phyloP scores from a whole-genome alignment of 2,888 invertebrate genomes.

The Amblyjoppa proteus region DNA sequence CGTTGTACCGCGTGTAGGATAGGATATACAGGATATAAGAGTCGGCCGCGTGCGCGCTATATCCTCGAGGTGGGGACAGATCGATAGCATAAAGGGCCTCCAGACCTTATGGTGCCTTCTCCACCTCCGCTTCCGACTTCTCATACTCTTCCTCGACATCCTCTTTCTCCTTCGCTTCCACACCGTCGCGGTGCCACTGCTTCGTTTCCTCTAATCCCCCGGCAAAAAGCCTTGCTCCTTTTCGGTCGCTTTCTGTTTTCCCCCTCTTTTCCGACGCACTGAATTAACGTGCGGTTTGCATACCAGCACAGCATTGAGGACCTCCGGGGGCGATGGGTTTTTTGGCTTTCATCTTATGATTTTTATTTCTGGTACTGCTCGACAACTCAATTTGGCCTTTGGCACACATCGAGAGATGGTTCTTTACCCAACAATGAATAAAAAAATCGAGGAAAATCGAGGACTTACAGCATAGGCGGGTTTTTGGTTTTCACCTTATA shows the following conservation, averaged over 20 bases:
- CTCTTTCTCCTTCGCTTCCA: constrained; percentile 50
- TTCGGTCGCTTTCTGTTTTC: constrained; percentile 19
- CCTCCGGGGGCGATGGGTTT: not conserved
- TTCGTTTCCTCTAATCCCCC: constrained; percentile 49
- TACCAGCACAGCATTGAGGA: constrained; percentile 46
- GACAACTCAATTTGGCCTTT: not conserved
- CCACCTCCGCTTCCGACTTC: constrained; percentile 73
- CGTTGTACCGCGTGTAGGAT: constrained; percentile 43
- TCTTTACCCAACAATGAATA: not conserved
- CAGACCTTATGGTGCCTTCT: constrained; percentile 82
- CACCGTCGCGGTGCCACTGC: constrained; percentile 45
- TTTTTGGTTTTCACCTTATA: not conserved
- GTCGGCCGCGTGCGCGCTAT: constrained; percentile 67
- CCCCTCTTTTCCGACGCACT: constrained; percentile 37
- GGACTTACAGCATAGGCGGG: not conserved
- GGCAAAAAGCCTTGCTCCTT: constrained; percentile 29
- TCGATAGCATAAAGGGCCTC: constrained; percentile 82
- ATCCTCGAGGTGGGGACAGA: constrained; percentile 77
- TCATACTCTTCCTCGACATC: constrained; percentile 53
- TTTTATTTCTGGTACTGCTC: not conserved
- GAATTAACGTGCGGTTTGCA: constrained; percentile 74
- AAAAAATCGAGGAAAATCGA: too few relatives aligned
- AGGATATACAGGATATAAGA: constrained; percentile 49
- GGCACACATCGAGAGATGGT: not conserved
- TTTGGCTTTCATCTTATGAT: not conserved